Conservation (phyloP, 1,140 invertebrate genomes). For the Hylaeus anthracinus region DNA sequence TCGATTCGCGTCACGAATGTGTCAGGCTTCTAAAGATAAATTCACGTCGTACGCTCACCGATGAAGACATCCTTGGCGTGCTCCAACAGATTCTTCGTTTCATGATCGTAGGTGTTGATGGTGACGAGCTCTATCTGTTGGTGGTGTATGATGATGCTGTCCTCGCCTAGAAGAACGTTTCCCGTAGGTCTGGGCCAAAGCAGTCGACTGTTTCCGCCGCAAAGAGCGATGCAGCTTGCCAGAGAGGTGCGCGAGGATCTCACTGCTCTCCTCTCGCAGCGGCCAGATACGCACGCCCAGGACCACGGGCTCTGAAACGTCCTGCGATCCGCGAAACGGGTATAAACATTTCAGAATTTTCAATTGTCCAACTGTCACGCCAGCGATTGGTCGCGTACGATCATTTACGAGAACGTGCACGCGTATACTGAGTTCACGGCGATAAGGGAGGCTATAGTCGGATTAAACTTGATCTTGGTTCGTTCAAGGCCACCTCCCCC, state of each 20-base stretch:
- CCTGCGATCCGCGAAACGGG: conserved; percentile 51
- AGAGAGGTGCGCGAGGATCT: conserved; percentile 74
- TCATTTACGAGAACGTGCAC: no score
- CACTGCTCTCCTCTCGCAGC: conserved; percentile 76
- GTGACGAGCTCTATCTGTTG: conserved; percentile 79
- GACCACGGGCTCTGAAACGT: conserved; percentile 79
- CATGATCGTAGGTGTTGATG: conserved; percentile 75
- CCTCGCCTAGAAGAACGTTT: conserved; percentile 69
- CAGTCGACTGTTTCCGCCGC: conserved; percentile 74
- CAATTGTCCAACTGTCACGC: not conserved
- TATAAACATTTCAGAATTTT: not conserved
- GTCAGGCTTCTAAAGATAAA: no score
- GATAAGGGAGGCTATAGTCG: not conserved
- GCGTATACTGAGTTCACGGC: no score
- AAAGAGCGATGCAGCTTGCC: conserved; percentile 76
- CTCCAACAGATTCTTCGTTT: conserved; percentile 78
- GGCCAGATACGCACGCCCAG: conserved; percentile 76
- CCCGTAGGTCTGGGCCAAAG: conserved; percentile 78
- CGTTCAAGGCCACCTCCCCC: not conserved
- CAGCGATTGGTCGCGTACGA: no score
- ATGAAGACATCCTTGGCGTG: conserved; percentile 77
- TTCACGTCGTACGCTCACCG: conserved; percentile 55
- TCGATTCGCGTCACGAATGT: no score
- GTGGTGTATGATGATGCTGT: conserved; percentile 73
- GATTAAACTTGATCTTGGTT: not conserved